Evolutionary conservation across 53 echinoderm and acorn worm genomes (phyloP), one percentile per base, ranked within the genome.

Genomic region (Paelopatides confundens): DNA sequence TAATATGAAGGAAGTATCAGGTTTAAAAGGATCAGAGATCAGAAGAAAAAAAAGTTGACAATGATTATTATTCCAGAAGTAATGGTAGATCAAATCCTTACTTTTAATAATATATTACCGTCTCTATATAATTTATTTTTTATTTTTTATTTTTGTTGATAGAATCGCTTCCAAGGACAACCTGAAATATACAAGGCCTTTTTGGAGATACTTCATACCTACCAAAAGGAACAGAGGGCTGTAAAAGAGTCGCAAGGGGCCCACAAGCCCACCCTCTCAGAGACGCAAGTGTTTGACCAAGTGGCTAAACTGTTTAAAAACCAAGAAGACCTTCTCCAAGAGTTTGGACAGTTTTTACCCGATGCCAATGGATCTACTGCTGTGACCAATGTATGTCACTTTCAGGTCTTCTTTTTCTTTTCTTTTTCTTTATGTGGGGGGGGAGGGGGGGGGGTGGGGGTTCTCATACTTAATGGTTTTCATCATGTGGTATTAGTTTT

Each of bases 101-200:
- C n/a, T n/a, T n/a, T n/a, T n/a, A n/a, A n/a, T n/a, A n/a, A n/a
- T n/a, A n/a, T n/a, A n/a, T n/a, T n/a, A n/a, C 31, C n/a, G 12
- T 34, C 35, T 31, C 50, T 31, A 4, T 3, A 2, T 7, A 30
- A 28, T 21, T 1, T 10, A 71, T 47, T n/a, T 49, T 47, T 49
- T 8, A 4, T 39, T 47, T n/a, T n/a, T n/a, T n/a, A n/a, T 66
- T 76, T 63, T 48, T 66, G 15, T 39, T 31, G 28, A 7, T 87
- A 99, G 99, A 99, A 99, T 83, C 99, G 99, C 52, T 99, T 99
- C 88, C 99, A 99, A 82, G 95, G 95, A 65, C 99, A 99, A 87
- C 99, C 99, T 26, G 99, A 99, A 85, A 99, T 99, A 78, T 99
- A 99, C 91, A 99, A 99, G 76, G 95, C 95, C 24, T 99, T 99